Evolutionary conservation across 2,113 vertebrate species (phyloP).

Genomic region (Motacilla alba): DNA sequence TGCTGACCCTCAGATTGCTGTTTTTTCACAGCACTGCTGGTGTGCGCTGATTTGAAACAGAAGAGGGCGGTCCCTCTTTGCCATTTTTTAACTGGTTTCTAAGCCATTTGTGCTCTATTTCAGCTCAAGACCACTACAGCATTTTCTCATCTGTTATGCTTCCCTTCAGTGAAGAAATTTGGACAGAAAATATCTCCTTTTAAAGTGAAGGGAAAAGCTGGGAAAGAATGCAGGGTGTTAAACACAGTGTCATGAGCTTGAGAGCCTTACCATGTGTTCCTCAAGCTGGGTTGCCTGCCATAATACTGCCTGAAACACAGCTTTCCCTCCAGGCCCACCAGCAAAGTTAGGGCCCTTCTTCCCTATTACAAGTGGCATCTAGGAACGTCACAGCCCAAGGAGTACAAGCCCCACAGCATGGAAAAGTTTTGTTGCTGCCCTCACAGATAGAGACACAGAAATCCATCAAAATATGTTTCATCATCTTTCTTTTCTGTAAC

Average conservation of each 20-base stretch:
- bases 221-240: constrained; percentile 37
- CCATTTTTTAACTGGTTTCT: background rate
- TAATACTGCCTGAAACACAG: constrained; percentile 1
- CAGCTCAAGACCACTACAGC: background rate
- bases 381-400: constrained; percentile 14
- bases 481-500: background rate
- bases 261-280: constrained; percentile 4
- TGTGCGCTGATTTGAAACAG: rapidly evolving
- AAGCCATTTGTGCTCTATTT: background rate
- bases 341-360: background rate
- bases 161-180: background rate
- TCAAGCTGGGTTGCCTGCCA: background rate
- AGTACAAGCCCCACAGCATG: background rate
- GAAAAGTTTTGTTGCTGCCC: background rate
- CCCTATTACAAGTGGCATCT: background rate
- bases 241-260: constrained; percentile 35
- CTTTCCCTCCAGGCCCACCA: background rate
- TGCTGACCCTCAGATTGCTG: background rate
- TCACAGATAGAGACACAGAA: background rate
- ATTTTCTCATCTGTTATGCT: background rate
- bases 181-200: background rate
- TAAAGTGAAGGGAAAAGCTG: constrained; percentile 49
- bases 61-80: background rate
- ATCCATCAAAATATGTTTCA: constrained; percentile 33
- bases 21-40: background rate